A percentile compares a stretch with the other conserved stretches of the same genome.
Evolutionary conservation across 2,113 vertebrate genomes (phyloP).

Genomic region (Turdus rufiventris): DNA sequence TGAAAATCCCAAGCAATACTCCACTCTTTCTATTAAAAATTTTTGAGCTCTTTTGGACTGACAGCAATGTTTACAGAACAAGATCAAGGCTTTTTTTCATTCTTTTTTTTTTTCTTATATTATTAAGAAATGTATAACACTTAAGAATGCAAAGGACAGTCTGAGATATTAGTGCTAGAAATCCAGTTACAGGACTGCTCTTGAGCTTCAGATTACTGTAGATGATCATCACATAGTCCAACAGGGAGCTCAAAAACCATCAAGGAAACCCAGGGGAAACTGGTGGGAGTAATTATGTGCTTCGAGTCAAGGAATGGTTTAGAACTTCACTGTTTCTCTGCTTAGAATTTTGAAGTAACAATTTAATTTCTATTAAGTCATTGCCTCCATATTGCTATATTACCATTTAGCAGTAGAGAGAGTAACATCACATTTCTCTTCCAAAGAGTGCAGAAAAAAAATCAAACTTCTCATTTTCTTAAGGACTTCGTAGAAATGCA

Average conservation of each 20-base stretch:
- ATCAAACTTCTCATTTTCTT: neutral
- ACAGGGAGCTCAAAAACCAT: neutral
- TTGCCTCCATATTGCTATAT: neutral
- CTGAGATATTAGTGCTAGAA: neutral
- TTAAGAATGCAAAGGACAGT: neutral
- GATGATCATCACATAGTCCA: neutral
- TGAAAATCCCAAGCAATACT: slow-evolving; percentile 36
- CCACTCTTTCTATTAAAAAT: slow-evolving; percentile 21
- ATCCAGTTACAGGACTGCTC: neutral
- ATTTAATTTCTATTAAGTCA: neutral
- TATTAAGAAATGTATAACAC: neutral
- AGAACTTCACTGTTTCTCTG: neutral
- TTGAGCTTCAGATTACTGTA: neutral
- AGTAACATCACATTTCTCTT: neutral
- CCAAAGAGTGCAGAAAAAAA: neutral
- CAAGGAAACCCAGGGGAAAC: neutral
- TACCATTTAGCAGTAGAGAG: neutral
- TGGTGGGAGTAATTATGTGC: neutral
- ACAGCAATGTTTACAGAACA: slow-evolving; percentile 3
- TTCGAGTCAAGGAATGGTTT: neutral
- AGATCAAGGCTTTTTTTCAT: neutral
- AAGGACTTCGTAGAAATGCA: neutral
- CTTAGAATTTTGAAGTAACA: neutral
- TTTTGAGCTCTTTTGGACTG: neutral
- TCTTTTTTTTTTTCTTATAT: rapidly evolving